Evolutionary conservation across 2,113 vertebrate genomes (phyloP), one percentile per base, ranked within the genome.

Genomic region (Mastomys natalensis): DNA sequence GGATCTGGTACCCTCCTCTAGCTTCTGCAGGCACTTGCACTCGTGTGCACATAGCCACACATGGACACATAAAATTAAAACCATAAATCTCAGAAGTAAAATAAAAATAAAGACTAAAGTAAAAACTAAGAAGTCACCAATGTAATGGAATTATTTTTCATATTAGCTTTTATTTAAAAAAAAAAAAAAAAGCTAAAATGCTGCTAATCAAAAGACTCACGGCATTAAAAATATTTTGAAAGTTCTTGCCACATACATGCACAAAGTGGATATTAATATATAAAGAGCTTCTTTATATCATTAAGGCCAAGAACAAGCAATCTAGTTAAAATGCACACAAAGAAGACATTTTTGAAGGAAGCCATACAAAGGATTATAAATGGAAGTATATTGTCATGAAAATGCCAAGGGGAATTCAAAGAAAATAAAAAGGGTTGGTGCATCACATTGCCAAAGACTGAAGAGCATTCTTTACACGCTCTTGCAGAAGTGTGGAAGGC

Each of bases 301-400:
- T 53, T 62, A 92, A 80, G 62, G n/a, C 17, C 78, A 81, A 87
- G 60, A 97, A 87, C 43, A 88, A 76, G 76, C 68, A 66, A 62
- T 55, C 53, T 17, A 87, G 55, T 58, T 74, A 81, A 91, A 72
- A 86, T n/a, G 66, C n/a, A 16, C 31, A 90, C 68, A 94, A 89
- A 58, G 53, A 77, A 40, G 80, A n/a, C 37, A 68, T 91, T 86
- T 95, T 16, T 16, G 88, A 90, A 95, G 55, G 60, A 94, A 95
- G 22, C 48, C 82, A 73, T 15, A 87, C 21, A 88, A 95, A 74
- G 34, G 87, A 90, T 34, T 34, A 70, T 45, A 87, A 95, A 62
- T 91, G 64, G 78, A 76, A 90, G 76, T n/a, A 7, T 34, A 77
- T 66, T 7, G 51, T 82, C 90, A 87, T 60, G 21, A 87, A 86